Percentiles rank a stretch among this genome's conserved stretches.
Evolutionary conservation across 2,797 vertebrate genomes (phyloP).

Genomic region (Phaenicophaeus curvirostris): DNA sequence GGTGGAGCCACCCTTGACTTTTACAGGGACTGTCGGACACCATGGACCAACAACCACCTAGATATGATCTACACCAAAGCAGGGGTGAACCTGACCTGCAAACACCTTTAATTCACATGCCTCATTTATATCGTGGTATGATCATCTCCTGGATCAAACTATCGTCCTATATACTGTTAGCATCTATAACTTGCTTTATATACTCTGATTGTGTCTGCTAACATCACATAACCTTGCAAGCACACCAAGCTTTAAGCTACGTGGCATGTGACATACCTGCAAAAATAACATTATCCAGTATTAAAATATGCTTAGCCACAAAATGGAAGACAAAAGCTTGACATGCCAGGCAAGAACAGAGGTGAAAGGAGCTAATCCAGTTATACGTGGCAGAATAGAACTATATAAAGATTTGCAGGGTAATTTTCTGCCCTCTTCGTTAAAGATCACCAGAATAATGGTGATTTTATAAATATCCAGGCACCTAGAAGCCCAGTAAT

Average conservation of each 20-base stretch:
- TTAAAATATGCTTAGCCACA: not conserved
- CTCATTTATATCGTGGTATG: not conserved
- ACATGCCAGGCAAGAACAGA: not conserved
- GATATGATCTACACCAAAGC: not conserved
- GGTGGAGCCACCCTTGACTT: not conserved
- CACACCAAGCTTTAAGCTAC: not conserved
- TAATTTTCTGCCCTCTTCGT: not conserved
- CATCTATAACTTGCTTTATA: not conserved
- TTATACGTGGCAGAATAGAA: fast-evolving
- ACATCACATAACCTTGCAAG: not conserved
- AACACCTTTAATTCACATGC: not conserved
- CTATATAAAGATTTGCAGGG: not conserved
- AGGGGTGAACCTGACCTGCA: not conserved
- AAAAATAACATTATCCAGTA: not conserved
- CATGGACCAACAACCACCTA: fast-evolving
- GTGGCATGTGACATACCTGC: not conserved
- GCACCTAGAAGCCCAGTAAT: not conserved
- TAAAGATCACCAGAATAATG: not conserved
- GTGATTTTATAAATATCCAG: not conserved
- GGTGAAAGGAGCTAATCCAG: not conserved
- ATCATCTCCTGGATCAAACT: not conserved
- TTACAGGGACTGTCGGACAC: not conserved
- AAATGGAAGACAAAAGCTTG: not conserved
- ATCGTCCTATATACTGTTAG: fast-evolving
- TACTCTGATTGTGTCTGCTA: no score